These are phyloP conservation scores for Dolichoris vasculosae DNA, from an alignment of 1,140 invertebrate species.

Conservation along the genomic window DNA sequence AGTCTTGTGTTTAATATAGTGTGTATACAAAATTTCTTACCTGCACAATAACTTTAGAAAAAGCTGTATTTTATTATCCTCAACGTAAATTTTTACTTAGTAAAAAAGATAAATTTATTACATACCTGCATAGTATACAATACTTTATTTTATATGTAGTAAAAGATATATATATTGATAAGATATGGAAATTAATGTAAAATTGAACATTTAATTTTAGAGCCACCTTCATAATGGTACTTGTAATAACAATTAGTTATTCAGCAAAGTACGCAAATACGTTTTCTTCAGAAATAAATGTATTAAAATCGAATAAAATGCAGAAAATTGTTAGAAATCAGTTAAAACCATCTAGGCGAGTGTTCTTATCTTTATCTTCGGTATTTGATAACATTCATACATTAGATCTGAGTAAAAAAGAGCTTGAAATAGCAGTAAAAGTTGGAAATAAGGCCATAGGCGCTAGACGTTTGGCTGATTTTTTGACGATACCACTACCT, in stretches of 20 bases:
- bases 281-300: background rate
- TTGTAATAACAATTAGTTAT: constrained; percentile 76
- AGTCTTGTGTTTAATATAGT: no score
- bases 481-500: constrained; percentile 68
- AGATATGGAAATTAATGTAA: background rate
- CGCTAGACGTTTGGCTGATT: constrained; percentile 76
- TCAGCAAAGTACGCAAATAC: constrained; percentile 67
- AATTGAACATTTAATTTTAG: constrained; percentile 61
- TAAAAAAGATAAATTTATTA: no score
- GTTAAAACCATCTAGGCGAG: background rate
- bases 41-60: no score
- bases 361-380: background rate
- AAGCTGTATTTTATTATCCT: no score
- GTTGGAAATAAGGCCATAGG: constrained; percentile 77
- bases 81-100: no score
- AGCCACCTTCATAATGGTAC: constrained; percentile 68
- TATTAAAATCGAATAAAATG: background rate
- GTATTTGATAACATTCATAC: background rate
- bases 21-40: no score
- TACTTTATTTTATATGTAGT: no score
- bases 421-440: constrained; percentile 69
- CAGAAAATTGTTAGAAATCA: background rate
- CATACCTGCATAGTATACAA: no score
- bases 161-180: no score
- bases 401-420: constrained; percentile 62